These are phyloP conservation scores for Spermophilus dauricus DNA, from an alignment of 2,113 vertebrate genomes.

Conservation along the genomic window DNA sequence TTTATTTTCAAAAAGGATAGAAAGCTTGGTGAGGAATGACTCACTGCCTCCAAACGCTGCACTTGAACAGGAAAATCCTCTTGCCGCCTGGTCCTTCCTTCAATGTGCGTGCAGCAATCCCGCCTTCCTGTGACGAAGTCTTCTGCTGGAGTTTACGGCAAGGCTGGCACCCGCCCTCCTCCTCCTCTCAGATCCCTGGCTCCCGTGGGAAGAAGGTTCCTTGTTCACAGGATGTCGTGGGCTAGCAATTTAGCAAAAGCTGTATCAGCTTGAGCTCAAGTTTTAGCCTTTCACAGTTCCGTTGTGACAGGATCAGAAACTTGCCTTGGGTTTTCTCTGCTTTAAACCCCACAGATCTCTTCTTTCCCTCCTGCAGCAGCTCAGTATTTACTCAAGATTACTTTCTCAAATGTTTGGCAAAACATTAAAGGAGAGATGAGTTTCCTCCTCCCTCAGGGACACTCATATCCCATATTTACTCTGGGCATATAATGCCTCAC, in stretches of 20 bases:
- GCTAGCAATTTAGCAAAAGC: neutral
- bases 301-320: neutral
- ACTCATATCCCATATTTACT: neutral
- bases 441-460: neutral
- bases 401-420: neutral
- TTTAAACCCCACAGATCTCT: neutral
- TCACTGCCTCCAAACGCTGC: neutral
- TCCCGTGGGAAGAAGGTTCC: neutral
- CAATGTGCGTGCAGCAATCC: neutral
- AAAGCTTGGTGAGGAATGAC: neutral
- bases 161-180: neutral
- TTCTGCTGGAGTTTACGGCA: neutral
- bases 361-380: neutral
- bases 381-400: neutral
- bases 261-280: neutral
- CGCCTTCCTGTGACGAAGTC: neutral
- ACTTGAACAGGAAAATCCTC: neutral
- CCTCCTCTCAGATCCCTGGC: neutral
- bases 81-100: neutral
- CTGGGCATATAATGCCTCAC: no score
- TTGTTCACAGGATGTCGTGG: neutral
- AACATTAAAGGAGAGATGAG: neutral
- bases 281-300: neutral
- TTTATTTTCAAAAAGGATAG: neutral
- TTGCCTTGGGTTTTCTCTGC: neutral